phyloP scores from a whole-genome alignment of 1,140 invertebrate genomes.

The Drosophila watanabei region DNA sequence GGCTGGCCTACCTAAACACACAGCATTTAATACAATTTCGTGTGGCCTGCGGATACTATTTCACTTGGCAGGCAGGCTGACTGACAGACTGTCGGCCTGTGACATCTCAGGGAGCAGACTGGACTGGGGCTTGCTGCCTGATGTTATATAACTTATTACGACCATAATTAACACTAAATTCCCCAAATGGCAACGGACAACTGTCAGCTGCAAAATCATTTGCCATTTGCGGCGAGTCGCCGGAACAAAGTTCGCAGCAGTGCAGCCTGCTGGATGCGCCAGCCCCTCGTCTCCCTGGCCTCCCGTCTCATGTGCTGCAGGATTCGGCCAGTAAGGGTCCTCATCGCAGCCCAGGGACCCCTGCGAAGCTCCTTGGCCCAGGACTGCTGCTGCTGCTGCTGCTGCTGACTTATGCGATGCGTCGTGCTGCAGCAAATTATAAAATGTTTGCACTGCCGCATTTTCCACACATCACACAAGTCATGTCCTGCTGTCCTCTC shows the following conservation, averaged over 20 bases:
- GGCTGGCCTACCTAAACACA: slow-evolving; percentile 21
- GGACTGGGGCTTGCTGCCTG: slow-evolving; percentile 13
- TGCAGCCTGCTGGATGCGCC: slow-evolving; percentile 51
- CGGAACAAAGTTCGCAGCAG: slow-evolving; percentile 10
- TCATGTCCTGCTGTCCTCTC: slow-evolving; percentile 56
- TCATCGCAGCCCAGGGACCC: slow-evolving; percentile 11
- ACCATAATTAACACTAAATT: slow-evolving; percentile 80
- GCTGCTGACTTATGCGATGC: slow-evolving; percentile 70
- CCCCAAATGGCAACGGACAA: slow-evolving; percentile 73
- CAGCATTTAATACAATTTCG: slow-evolving; percentile 40
- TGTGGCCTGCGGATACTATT: slow-evolving; percentile 15
- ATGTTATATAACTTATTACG: slow-evolving; percentile 76
- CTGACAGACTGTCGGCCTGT: slow-evolving; percentile 26
- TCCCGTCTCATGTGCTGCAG: slow-evolving; percentile 57
- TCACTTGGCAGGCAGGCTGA: slow-evolving; percentile 9
- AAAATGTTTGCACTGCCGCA: slow-evolving; percentile 70
- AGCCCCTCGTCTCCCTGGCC: slow-evolving; percentile 28
- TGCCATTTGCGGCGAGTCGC: slow-evolving; percentile 64
- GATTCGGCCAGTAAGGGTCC: slow-evolving; percentile 47
- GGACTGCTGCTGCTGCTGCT: slow-evolving; percentile 41
- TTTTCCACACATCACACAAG: slow-evolving; percentile 71
- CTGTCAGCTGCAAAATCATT: slow-evolving; percentile 78
- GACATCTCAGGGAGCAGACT: slow-evolving; percentile 11
- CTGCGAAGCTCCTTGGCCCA: background rate
- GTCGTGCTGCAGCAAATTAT: slow-evolving; percentile 71